Evolutionary conservation across 2,888 invertebrate species (phyloP).

Genomic region (Andrena minutula): DNA sequence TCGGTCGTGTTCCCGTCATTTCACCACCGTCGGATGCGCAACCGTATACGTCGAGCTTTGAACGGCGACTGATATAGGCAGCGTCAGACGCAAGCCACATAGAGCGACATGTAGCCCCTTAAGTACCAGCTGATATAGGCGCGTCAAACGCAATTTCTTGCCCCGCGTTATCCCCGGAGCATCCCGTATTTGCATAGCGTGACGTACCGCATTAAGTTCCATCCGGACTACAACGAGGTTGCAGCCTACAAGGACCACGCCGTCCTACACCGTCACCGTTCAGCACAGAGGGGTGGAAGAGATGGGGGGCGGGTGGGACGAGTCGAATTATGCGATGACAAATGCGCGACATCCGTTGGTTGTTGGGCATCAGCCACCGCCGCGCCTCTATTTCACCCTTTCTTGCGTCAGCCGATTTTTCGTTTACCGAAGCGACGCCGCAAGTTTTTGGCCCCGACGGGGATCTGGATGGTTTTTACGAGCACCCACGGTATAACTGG

Average conservation of each 20-base stretch:
- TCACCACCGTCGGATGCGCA: not conserved
- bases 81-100: slow-evolving; percentile 50
- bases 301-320: not conserved
- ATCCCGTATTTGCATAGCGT: slow-evolving; percentile 67
- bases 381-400: not conserved
- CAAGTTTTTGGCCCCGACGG: slow-evolving; percentile 31
- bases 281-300: not conserved
- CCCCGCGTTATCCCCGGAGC: slow-evolving; percentile 60
- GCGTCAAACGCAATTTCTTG: slow-evolving; percentile 72
- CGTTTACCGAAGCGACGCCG: slow-evolving; percentile 21
- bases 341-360: slow-evolving; percentile 24
- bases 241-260: slow-evolving; percentile 32
- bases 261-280: slow-evolving; percentile 17
- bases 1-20: slow-evolving; percentile 19
- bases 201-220: slow-evolving; percentile 67
- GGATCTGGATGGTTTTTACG: slow-evolving; percentile 65
- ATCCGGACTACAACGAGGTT: slow-evolving; percentile 56
- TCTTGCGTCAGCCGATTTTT: slow-evolving; percentile 43
- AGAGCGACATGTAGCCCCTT: slow-evolving; percentile 41
- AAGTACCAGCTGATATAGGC: slow-evolving; percentile 62
- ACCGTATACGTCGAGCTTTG: slow-evolving; percentile 13
- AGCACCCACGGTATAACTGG: slow-evolving; percentile 44
- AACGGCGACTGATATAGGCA: slow-evolving; percentile 52
- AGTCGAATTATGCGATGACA: slow-evolving; percentile 46
- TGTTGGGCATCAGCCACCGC: not conserved